Base-by-base conservation (phyloP, 2,888 invertebrate genomes). In the Tetranychus piercei region DNA sequence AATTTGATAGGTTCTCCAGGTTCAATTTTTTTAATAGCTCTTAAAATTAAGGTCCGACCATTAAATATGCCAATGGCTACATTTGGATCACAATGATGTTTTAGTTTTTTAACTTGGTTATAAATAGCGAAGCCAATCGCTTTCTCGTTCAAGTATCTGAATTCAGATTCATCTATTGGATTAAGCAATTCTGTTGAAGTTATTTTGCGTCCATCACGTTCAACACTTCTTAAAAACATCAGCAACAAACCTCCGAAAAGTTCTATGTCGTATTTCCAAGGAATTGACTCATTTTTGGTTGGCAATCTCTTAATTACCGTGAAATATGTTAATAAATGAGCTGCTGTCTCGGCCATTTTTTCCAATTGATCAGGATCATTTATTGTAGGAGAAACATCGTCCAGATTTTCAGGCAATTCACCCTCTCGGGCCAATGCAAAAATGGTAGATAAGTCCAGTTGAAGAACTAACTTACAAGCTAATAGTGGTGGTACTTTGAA, bases 21-120 rank as follows among this genome's bases (percentile, higher is more conserved):
- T 7, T 22, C 45, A 23, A 73, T 73, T 4, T n/a, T 11, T 73
- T 22, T n/a, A 20, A 64, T 34, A 3, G 73, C 73, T 64, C 55
- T 55, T n/a, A 73, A 18, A 4, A 15, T 43, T 18, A 73, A 6
- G 6, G 18, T 22, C 11, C 18, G 22, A 1, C 64, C 55, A 4
- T 65, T 22, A 22, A 73, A 73, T 55, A n/a, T 11, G 44, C 9
- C n/a, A 23, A 73, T 73, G 5, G 18, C 15, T 18, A 18, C 18
- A 73, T 73, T 73, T 34, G 73, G 73, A 34, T 73, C 65, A 55
- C 45, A 64, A 65, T 23, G 44, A 65, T 73, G 55, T 6, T 5
- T n/a, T 7, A 73, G 15, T 55, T 55, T 11, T 20, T 64, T 55
- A 7, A 55, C 44, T 11, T 2, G 11, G 15, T n/a, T 20, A 15